Conservation (phyloP, 2,888 invertebrate genomes). For the Euproctis similis region DNA sequence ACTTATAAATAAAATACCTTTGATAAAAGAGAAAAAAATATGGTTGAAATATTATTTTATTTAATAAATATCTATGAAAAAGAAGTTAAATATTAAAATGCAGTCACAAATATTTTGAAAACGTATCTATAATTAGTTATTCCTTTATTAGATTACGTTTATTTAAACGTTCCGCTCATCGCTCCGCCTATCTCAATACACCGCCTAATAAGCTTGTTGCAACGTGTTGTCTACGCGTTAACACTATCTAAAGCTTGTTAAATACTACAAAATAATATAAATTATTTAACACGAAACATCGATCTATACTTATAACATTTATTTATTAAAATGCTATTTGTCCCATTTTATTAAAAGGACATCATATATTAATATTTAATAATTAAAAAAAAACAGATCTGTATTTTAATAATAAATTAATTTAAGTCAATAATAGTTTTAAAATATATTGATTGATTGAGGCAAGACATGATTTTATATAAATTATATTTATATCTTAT, state of each 20-base stretch:
- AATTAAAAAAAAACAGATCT: conserved; percentile 26
- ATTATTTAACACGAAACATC: conserved; percentile 65
- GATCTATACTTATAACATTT: conserved; percentile 29
- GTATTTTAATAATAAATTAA: conserved; percentile 19
- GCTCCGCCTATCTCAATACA: conserved; percentile 1
- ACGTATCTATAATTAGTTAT: too few relatives aligned
- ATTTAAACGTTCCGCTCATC: neutral
- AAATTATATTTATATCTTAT: conserved; percentile 24
- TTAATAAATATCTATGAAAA: too few relatives aligned
- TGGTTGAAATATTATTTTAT: too few relatives aligned
- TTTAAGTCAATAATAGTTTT: conserved; percentile 20
- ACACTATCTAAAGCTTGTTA: conserved; percentile 52
- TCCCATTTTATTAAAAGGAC: conserved; percentile 19
- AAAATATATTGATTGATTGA: conserved; percentile 38
- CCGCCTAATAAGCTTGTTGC: conserved; percentile 24
- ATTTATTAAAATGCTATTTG: conserved; percentile 28
- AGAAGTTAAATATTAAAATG: too few relatives aligned
- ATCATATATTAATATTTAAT: conserved; percentile 9
- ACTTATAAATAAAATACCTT: too few relatives aligned
- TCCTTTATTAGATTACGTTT: neutral
- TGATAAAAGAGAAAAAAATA: too few relatives aligned
- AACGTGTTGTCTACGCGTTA: conserved; percentile 25
- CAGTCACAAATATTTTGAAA: too few relatives aligned
- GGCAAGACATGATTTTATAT: conserved; percentile 57
- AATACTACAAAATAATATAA: conserved; percentile 61